phyloP scores from a whole-genome alignment of 2,888 invertebrate genomes.

The Ornithoptera alexandrae region DNA sequence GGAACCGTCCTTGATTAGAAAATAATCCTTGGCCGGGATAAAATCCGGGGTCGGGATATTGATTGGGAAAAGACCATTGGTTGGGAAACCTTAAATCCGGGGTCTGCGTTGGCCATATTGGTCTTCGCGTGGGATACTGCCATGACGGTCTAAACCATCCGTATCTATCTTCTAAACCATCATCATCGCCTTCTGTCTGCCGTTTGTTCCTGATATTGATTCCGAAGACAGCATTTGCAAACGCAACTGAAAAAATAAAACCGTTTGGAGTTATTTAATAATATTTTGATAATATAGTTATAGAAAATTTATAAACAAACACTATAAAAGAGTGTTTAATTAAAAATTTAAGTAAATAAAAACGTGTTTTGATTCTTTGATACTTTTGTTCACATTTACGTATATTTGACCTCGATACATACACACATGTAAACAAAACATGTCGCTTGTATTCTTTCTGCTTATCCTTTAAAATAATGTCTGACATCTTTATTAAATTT shows the following conservation, averaged over 20 bases:
- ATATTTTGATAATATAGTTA: neutral
- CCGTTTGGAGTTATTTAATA: neutral
- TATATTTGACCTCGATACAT: no score
- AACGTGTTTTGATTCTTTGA: no score
- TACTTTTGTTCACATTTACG: no score
- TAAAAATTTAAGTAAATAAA: no score
- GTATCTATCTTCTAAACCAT: conserved; percentile 58
- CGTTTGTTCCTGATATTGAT: conserved; percentile 46
- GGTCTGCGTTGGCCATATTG: conserved; percentile 9
- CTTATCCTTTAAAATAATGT: no score
- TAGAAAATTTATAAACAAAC: no score
- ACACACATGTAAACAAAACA: no score
- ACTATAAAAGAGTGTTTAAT: no score
- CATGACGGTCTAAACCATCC: conserved; percentile 40
- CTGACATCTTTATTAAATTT: no score
- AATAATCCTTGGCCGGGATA: conserved; percentile 31
- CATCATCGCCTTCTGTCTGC: conserved; percentile 41
- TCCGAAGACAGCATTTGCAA: conserved; percentile 42
- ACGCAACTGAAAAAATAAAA: conserved; percentile 44
- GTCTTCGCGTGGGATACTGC: conserved; percentile 2
- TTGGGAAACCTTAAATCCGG: conserved; percentile 26
- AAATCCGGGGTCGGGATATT: conserved; percentile 20
- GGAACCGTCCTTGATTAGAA: conserved; percentile 33
- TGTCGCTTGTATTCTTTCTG: no score
- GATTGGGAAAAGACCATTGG: conserved; percentile 23